These are phyloP conservation scores for Aplocera efformata DNA, from an alignment of 2,888 invertebrate species.

Conservation along the genomic window DNA sequence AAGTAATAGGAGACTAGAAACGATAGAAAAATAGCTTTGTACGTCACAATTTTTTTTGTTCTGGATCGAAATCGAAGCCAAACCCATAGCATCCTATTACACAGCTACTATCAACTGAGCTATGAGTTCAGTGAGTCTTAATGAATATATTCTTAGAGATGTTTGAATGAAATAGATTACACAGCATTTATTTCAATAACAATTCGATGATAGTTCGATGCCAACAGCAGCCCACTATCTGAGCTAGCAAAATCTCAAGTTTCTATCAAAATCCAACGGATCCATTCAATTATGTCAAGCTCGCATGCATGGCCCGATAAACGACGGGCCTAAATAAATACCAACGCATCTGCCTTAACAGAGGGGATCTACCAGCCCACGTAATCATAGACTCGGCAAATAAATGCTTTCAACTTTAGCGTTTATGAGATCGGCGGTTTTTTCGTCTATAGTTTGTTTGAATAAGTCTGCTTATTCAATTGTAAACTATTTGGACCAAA, in stretches of 20 bases:
- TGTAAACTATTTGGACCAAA: neutral
- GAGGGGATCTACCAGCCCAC: conserved; percentile 33
- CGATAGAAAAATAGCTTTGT: too few species aligned
- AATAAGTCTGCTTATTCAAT: neutral
- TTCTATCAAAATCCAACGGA: conserved; percentile 25
- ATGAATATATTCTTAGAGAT: too few species aligned
- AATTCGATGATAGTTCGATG: neutral
- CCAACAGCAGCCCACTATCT: neutral
- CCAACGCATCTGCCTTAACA: conserved; percentile 62
- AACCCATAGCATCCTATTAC: too few species aligned
- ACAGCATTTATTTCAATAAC: too few species aligned
- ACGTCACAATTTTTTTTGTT: too few species aligned
- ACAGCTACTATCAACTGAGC: too few species aligned
- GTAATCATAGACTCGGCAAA: conserved; percentile 41
- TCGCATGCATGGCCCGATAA: conserved; percentile 62
- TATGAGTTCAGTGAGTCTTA: too few species aligned
- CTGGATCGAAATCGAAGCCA: too few species aligned
- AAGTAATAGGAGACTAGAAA: too few species aligned
- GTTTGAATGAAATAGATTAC: too few species aligned
- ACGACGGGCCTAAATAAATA: conserved; percentile 72
- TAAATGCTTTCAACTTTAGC: conserved; percentile 29
- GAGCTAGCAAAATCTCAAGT: conserved; percentile 5
- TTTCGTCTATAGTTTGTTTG: conserved; percentile 1
- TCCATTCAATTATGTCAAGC: conserved; percentile 51
- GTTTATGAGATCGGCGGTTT: conserved; percentile 14